A percentile compares a stretch with the other conserved stretches of the same genome.
Evolutionary conservation across 2,113 vertebrate genomes (phyloP).

Genomic region (Stictonetta naevosa): DNA sequence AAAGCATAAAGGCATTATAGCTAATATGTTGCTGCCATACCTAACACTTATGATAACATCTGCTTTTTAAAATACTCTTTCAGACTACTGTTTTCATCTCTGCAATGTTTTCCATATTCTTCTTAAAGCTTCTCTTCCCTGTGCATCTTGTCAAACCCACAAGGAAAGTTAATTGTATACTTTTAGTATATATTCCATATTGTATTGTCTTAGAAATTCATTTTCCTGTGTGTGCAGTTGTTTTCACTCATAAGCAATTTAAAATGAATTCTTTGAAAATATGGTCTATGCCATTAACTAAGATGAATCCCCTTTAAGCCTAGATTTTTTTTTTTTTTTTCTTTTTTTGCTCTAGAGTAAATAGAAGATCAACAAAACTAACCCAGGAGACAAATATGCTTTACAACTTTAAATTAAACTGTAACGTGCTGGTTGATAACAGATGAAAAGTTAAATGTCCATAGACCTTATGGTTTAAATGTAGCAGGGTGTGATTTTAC

Average conservation of each 20-base stretch:
- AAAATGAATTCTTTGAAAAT: not conserved
- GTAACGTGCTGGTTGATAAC: not conserved
- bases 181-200: not conserved
- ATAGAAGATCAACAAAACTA: not conserved
- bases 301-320: not conserved
- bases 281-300: not conserved
- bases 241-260: not conserved
- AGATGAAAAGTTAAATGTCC: not conserved
- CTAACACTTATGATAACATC: not conserved
- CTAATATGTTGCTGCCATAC: not conserved
- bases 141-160: not conserved
- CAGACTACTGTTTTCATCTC: not conserved
- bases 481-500: not conserved
- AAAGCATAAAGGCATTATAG: not conserved
- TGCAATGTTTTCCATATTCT: not conserved
- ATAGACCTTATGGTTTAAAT: not conserved
- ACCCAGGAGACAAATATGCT: not conserved
- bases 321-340: not conserved
- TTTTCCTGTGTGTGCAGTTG: not conserved
- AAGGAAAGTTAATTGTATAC: not conserved
- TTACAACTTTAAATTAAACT: not conserved
- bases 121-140: not conserved
- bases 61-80: not conserved
- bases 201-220: not conserved
- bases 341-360: not conserved